Evolutionary conservation across 1,140 invertebrate species (phyloP).

Genomic region (Tigriopus japonicus): DNA sequence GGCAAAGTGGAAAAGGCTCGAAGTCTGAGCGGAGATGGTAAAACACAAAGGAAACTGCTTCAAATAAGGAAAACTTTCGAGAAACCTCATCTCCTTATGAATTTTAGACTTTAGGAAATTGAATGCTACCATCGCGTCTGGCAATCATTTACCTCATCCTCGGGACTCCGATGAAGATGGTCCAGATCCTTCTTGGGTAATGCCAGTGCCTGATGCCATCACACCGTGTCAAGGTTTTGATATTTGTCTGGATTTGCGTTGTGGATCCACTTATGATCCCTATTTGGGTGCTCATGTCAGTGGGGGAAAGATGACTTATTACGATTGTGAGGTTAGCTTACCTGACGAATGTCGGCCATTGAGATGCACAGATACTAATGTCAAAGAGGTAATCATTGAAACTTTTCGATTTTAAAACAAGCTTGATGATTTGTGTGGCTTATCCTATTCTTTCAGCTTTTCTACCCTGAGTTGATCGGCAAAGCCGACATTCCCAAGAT

Average conservation of each 20-base stretch:
- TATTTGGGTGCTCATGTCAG: slow-evolving; percentile 2
- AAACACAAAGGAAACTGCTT: too few species aligned
- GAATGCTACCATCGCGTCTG: too few species aligned
- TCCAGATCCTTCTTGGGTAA: background rate
- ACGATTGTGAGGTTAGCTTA: background rate
- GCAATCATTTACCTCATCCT: too few species aligned
- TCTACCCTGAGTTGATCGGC: too few species aligned
- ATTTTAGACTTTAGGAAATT: too few species aligned
- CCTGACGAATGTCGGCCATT: slow-evolving; percentile 1
- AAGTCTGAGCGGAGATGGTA: too few species aligned
- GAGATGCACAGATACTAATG: slow-evolving; percentile 1
- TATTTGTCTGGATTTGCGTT: background rate
- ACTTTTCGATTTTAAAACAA: background rate
- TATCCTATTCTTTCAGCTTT: too few species aligned
- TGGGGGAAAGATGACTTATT: slow-evolving; percentile 8
- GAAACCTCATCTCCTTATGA: too few species aligned
- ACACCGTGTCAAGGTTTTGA: background rate
- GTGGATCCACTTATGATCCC: slow-evolving; percentile 3
- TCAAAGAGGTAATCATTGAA: background rate
- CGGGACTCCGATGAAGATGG: background rate
- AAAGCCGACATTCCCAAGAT: too few species aligned
- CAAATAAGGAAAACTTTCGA: too few species aligned
- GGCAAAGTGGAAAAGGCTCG: background rate
- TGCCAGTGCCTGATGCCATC: background rate
- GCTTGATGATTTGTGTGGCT: slow-evolving; percentile 20